phyloP scores from a whole-genome alignment of 2,797 vertebrate genomes.

The Heliangelus exortis region DNA sequence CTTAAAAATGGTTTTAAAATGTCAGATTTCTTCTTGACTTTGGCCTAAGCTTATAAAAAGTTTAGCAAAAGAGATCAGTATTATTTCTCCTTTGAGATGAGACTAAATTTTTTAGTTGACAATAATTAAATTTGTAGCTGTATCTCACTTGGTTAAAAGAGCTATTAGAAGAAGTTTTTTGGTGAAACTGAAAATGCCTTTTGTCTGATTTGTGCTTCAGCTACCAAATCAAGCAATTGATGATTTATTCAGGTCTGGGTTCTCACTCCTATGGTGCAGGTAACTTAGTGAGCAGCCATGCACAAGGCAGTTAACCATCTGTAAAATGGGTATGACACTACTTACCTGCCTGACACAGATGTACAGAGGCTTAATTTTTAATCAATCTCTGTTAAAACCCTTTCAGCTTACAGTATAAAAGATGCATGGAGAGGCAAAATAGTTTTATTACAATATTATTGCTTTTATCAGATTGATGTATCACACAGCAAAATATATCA shows the following conservation, averaged over 20 bases:
- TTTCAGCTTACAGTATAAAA: background rate
- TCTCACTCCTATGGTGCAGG: background rate
- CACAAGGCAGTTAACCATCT: conserved; percentile 41
- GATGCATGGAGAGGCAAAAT: background rate
- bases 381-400: conserved; percentile 31
- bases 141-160: background rate
- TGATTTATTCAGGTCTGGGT: background rate
- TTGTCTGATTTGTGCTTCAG: background rate
- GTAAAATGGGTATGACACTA: conserved; percentile 48
- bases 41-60: background rate
- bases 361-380: conserved; percentile 58
- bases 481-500: background rate
- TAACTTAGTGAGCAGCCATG: background rate
- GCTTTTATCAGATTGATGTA: background rate
- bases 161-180: background rate
- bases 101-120: background rate
- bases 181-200: background rate
- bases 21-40: background rate
- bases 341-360: conserved; percentile 26
- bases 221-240: background rate
- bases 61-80: background rate
- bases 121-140: background rate
- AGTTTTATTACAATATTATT: background rate
- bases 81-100: background rate
- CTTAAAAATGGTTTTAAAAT: background rate